Conservation (phyloP, 2,797 vertebrate species). For the Sebastes taczanowskii region DNA sequence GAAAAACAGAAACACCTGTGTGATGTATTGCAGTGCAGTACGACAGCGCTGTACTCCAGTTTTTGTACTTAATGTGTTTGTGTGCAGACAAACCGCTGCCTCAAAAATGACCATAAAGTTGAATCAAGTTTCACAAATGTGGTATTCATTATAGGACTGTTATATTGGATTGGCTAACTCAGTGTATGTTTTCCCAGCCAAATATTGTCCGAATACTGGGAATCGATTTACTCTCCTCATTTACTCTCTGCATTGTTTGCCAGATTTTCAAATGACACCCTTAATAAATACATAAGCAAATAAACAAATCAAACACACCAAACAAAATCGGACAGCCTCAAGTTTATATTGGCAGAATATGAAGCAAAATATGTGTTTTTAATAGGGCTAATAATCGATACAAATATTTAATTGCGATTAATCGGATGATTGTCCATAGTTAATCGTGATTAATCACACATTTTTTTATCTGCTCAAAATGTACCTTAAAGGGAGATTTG, state of each 20-base stretch:
- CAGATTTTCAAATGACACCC: neutral
- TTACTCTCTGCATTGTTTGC: neutral
- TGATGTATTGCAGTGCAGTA: neutral
- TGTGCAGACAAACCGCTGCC: neutral
- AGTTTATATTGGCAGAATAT: neutral
- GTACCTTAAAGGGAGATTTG: no score
- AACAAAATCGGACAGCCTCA: neutral
- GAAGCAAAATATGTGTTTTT: neutral
- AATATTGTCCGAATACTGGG: neutral
- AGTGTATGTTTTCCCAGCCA: neutral
- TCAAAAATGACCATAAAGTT: neutral
- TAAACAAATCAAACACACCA: neutral
- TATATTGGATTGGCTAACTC: neutral
- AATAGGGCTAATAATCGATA: no score
- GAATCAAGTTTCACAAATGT: neutral
- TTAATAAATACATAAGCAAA: neutral
- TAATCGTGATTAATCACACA: fast-evolving
- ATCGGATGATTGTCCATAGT: no score
- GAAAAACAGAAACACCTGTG: neutral
- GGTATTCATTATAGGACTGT: neutral
- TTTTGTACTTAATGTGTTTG: neutral
- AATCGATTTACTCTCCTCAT: neutral
- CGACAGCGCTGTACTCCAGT: neutral
- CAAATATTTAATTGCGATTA: no score
- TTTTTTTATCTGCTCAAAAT: no score